Base-by-base conservation (phyloP, 1,140 invertebrate genomes). In the Cardiocondyla obscurior region DNA sequence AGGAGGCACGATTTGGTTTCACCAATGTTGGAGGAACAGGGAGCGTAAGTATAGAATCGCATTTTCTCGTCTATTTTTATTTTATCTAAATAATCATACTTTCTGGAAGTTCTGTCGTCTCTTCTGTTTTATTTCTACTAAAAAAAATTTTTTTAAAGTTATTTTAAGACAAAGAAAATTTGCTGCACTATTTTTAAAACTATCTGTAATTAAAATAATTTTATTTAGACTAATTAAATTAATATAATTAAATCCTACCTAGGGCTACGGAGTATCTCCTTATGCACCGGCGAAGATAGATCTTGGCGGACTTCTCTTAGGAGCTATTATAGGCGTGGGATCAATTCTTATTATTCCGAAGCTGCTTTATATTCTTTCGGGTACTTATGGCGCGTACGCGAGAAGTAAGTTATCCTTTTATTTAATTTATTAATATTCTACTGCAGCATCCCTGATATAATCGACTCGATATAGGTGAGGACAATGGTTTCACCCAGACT, bases 281-380 rank as follows among this genome's bases (percentile, higher is more conserved):
- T 96, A 96, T 73, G 95, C 95, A 10, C 96, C 96, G 0, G 94
- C 97, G n/a, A 97, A 97, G 92, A 95, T 98, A 46, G 97, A 98
- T 86, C 92, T 98, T 1, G 97, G 97, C 5, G 97, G 97, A n/a
- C 95, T 98, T 33, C 94, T 97, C 3, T 91, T 97, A 8, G 97
- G 97, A 0, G 97, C 97, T 7, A 95, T 97, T 0, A 94, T 98
- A 55, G 97, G 97, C 2, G 95, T 98, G 39, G 97, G 97, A 28
- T 96, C 97, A 2, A 95, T 97, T 51, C 94, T 98, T 10, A 95
- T 98, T 0, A 94, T 97, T 30, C 97, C 97, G 0, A 98, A 98
- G 91, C 90, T 98, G 25, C 94, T 97, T 0, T 95, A 96, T 51
- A 94, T 96, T 0, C 95, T 97, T 55, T 95, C 96, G 0, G 96